These are phyloP conservation scores for Megaceryle alcyon DNA, from an alignment of 2,797 vertebrate species.

Conservation along the genomic window DNA sequence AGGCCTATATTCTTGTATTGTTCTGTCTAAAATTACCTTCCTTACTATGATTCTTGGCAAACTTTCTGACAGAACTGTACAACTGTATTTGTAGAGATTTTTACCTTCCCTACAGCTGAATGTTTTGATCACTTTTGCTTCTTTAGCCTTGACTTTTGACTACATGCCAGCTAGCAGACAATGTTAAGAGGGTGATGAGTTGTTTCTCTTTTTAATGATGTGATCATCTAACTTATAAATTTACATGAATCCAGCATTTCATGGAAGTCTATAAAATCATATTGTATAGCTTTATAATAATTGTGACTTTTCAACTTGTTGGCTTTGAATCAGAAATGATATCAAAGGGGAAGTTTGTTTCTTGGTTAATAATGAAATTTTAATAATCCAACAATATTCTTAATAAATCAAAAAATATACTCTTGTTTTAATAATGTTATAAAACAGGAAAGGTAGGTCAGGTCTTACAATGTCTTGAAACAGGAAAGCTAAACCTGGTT, in stretches of 20 bases:
- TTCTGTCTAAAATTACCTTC: too few species aligned
- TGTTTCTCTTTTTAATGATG: too few species aligned
- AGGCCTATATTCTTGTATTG: too few species aligned
- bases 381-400: background rate
- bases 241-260: background rate
- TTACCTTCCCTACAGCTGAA: too few species aligned
- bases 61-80: too few species aligned
- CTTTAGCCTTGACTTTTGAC: too few species aligned
- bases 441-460: background rate
- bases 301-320: background rate
- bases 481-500: background rate
- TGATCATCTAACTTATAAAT: background rate
- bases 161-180: too few species aligned
- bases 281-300: background rate
- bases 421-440: background rate
- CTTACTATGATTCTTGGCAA: too few species aligned
- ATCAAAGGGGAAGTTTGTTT: background rate
- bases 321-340: background rate
- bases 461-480: background rate
- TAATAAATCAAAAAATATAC: constrained; percentile 7
- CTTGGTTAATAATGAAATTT: background rate
- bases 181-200: too few species aligned
- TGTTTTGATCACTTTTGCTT: too few species aligned
- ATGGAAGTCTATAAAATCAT: background rate
- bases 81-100: too few species aligned